Percentiles rank a stretch among this genome's conserved stretches.
These are phyloP conservation scores for Seira musarum DNA, from an alignment of 2,888 invertebrate genomes.

Conservation along the genomic window DNA sequence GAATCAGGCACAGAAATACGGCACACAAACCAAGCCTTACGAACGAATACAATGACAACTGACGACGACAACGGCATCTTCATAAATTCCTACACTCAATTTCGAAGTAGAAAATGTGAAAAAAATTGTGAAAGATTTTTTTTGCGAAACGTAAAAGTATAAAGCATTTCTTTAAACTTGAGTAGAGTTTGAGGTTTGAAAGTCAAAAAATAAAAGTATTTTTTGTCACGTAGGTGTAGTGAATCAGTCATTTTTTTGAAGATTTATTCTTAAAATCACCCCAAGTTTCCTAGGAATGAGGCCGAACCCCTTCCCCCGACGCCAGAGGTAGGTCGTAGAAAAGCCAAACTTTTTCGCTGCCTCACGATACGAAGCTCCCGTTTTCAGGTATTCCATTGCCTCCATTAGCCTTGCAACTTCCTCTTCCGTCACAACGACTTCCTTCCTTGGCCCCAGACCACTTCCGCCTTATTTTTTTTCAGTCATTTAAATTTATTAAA, in stretches of 20 bases:
- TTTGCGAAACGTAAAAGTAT: no score
- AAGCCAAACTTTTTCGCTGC: slow-evolving; percentile 64
- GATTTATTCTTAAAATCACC: slow-evolving; percentile 60
- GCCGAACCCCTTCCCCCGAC: slow-evolving; percentile 59
- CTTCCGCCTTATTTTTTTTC: slow-evolving; percentile 14
- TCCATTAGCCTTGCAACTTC: slow-evolving; percentile 54
- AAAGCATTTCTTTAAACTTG: no score
- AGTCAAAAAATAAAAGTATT: no score
- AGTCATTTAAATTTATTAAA: slow-evolving; percentile 2
- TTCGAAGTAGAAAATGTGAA: no score
- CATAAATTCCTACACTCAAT: no score
- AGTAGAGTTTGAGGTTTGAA: no score
- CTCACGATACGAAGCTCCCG: slow-evolving; percentile 61
- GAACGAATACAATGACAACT: no score
- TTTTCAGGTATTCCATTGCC: slow-evolving; percentile 61
- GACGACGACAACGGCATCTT: no score
- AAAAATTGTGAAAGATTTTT: no score
- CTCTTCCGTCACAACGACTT: slow-evolving; percentile 54
- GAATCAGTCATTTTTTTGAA: not conserved
- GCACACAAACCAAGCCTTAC: slow-evolving; percentile 25
- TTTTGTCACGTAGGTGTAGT: no score
- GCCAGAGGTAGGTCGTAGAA: slow-evolving; percentile 64
- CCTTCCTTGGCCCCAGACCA: slow-evolving; percentile 40
- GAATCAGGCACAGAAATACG: slow-evolving; percentile 42
- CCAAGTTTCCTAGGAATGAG: slow-evolving; percentile 62